Percentiles rank a stretch among this genome's conserved stretches.
Evolutionary conservation across 2,113 vertebrate genomes (phyloP).

Genomic region (Laterallus jamaicensis): DNA sequence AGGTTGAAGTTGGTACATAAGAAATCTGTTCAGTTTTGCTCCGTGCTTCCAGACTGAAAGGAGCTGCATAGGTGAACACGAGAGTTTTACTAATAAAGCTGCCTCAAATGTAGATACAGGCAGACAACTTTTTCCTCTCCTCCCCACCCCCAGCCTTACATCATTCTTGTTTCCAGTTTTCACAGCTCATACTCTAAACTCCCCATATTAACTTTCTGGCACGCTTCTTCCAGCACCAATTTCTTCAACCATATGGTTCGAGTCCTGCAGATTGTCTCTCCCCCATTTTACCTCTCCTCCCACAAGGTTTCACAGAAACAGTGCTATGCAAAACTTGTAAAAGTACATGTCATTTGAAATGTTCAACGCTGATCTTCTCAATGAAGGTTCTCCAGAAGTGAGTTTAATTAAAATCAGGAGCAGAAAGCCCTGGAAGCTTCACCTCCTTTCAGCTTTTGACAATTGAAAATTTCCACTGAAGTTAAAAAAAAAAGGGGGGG

Average conservation of each 20-base stretch:
- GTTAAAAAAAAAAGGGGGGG: background rate
- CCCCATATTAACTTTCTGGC: background rate
- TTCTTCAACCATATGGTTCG: slow-evolving; percentile 36
- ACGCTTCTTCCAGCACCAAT: background rate
- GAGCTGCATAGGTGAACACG: background rate
- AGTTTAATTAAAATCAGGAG: background rate
- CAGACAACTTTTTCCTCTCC: background rate
- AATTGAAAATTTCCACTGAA: background rate
- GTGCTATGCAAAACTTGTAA: background rate
- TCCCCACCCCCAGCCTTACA: background rate
- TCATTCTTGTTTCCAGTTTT: slow-evolving; percentile 1
- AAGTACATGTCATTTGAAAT: background rate
- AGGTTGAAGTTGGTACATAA: background rate
- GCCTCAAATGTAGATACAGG: background rate
- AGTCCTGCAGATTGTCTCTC: slow-evolving; percentile 55
- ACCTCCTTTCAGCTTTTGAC: background rate
- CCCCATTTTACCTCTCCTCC: slow-evolving; percentile 29
- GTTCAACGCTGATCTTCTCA: background rate
- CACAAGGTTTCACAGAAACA: slow-evolving; percentile 18
- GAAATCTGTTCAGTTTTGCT: background rate
- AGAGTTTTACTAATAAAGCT: slow-evolving; percentile 10
- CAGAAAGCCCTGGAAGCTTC: background rate
- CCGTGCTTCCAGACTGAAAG: background rate
- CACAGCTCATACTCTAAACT: slow-evolving; percentile 10
- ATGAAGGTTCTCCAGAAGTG: background rate